These are phyloP conservation scores for Xanthia icteritia DNA, from an alignment of 2,888 invertebrate genomes.

Conservation along the genomic window DNA sequence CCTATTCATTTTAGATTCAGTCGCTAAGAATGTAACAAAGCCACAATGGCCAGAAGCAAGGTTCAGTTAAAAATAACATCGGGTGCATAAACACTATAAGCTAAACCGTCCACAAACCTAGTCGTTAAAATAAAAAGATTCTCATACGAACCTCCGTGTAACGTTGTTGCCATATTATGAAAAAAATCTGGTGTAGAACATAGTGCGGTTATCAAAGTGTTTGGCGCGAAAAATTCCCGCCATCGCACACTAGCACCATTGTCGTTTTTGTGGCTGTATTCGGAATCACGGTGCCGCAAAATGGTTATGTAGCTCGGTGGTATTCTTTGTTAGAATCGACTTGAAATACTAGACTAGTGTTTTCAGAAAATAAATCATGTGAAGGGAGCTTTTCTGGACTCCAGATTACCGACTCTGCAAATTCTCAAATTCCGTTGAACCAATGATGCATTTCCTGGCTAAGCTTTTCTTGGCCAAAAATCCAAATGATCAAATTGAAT, in stretches of 20 bases:
- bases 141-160: slow-evolving; percentile 4
- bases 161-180: slow-evolving; percentile 16
- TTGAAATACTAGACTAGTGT: background rate
- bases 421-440: background rate
- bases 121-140: slow-evolving; percentile 26
- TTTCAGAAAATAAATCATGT: background rate
- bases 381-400: background rate
- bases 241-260: slow-evolving; percentile 31
- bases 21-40: background rate
- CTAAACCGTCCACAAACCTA: slow-evolving; percentile 2
- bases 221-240: slow-evolving; percentile 51
- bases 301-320: slow-evolving; percentile 3
- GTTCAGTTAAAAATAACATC: background rate
- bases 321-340: slow-evolving; percentile 3
- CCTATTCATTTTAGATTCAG: background rate
- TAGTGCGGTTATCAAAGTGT: slow-evolving; percentile 54
- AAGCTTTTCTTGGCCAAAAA: background rate
- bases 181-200: slow-evolving; percentile 40
- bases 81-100: background rate
- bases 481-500: background rate
- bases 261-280: slow-evolving; percentile 40
- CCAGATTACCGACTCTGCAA: background rate
- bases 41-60: background rate
- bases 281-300: slow-evolving; percentile 22
- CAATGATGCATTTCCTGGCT: background rate